Conservation (phyloP, 2,888 invertebrate genomes). For the Argynnis bischoffii region DNA sequence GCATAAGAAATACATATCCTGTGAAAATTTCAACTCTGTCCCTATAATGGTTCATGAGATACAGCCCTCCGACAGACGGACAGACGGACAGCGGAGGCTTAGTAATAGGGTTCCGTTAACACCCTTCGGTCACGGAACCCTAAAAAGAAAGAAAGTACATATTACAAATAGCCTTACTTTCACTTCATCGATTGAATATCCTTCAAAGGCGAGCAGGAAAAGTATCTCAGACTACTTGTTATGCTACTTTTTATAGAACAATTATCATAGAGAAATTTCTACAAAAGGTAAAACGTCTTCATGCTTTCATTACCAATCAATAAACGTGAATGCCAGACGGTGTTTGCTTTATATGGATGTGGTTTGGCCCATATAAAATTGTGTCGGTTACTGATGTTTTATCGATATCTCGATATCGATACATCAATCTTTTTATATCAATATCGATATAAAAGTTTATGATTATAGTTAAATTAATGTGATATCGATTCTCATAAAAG, state of each 20-base stretch:
- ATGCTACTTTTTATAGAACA: constrained; percentile 25
- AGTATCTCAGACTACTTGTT: constrained; percentile 17
- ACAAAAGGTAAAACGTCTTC: constrained; percentile 27
- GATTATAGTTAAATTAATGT: neutral
- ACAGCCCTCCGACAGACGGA: too few relatives aligned
- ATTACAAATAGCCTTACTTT: neutral
- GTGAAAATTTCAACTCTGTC: too few relatives aligned
- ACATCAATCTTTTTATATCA: neutral
- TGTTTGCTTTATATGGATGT: constrained; percentile 40
- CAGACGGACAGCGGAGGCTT: too few relatives aligned
- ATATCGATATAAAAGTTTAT: neutral
- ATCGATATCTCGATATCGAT: constrained; percentile 11
- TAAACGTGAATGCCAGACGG: constrained; percentile 47
- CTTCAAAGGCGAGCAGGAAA: constrained; percentile 21
- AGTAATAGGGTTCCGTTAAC: too few relatives aligned
- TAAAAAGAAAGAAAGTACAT: too few relatives aligned
- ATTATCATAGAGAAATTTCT: constrained; percentile 39
- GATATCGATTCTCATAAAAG: neutral
- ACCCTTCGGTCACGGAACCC: too few relatives aligned
- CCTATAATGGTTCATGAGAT: too few relatives aligned
- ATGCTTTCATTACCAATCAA: constrained; percentile 52
- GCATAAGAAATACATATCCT: too few relatives aligned
- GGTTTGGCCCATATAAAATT: constrained; percentile 35
- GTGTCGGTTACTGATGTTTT: constrained; percentile 37
- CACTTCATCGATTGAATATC: neutral